These are phyloP conservation scores for Eurytemora carolleeae DNA, from an alignment of 1,140 invertebrate genomes.

Conservation along the genomic window DNA sequence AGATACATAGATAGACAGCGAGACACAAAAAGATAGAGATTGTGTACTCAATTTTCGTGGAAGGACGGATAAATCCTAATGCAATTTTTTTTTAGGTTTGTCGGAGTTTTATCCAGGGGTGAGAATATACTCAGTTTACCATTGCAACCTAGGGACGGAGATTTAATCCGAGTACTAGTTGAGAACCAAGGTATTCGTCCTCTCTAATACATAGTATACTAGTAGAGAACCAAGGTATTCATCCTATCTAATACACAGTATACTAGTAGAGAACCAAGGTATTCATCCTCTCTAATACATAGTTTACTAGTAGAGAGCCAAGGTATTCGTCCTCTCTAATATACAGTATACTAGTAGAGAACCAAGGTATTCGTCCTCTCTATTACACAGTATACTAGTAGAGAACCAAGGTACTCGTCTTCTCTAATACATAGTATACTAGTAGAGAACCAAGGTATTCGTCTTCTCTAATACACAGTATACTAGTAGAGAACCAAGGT, in stretches of 20 bases:
- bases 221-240: not conserved
- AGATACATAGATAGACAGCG: not conserved
- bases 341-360: not conserved
- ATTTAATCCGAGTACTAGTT: not conserved
- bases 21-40: not conserved
- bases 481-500: no score
- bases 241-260: not conserved
- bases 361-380: not conserved
- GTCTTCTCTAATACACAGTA: no score
- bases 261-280: not conserved
- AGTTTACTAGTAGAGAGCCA: not conserved
- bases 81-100: not conserved
- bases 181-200: not conserved
- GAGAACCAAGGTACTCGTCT: no score
- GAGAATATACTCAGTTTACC: not conserved
- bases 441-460: no score
- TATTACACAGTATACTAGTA: no score
- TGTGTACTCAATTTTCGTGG: not conserved
- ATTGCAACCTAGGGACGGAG: not conserved
- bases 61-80: not conserved
- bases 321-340: not conserved
- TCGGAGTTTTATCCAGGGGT: not conserved
- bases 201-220: not conserved
- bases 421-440: no score
- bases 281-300: not conserved